Evolutionary conservation across 2,797 vertebrate genomes (phyloP).

Genomic region (Malacoraja senta): DNA sequence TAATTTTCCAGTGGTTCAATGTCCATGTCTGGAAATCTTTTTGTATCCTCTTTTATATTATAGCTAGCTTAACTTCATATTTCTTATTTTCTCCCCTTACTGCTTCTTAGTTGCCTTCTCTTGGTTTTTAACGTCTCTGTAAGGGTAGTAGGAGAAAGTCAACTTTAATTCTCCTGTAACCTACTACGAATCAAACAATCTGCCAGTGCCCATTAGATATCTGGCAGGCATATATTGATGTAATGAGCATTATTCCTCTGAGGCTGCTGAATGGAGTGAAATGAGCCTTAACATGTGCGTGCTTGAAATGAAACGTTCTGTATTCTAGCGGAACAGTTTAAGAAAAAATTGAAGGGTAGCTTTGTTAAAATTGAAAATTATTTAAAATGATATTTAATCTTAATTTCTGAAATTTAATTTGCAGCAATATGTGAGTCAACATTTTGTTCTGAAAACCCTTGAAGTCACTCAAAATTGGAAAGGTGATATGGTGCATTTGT

Average conservation of each 20-base stretch:
- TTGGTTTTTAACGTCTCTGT: neutral
- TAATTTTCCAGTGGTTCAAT: too few species aligned
- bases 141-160: neutral
- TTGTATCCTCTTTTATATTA: too few species aligned
- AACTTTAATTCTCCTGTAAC: neutral
- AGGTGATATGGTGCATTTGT: constrained; percentile 49
- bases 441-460: constrained; percentile 47
- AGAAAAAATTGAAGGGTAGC: neutral
- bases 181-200: neutral
- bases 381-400: neutral
- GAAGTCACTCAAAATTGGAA: constrained; percentile 39
- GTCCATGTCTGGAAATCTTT: too few species aligned
- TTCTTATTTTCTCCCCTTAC: too few species aligned
- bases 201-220: neutral
- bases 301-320: neutral
- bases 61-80: too few species aligned
- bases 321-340: neutral
- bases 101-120: too few species aligned
- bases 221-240: neutral
- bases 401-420: constrained; percentile 31
- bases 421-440: constrained; percentile 44
- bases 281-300: neutral
- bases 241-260: neutral
- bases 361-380: neutral
- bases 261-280: neutral